Conservation (phyloP, 2,888 invertebrate species). For the Lasioglossum marginatum region DNA sequence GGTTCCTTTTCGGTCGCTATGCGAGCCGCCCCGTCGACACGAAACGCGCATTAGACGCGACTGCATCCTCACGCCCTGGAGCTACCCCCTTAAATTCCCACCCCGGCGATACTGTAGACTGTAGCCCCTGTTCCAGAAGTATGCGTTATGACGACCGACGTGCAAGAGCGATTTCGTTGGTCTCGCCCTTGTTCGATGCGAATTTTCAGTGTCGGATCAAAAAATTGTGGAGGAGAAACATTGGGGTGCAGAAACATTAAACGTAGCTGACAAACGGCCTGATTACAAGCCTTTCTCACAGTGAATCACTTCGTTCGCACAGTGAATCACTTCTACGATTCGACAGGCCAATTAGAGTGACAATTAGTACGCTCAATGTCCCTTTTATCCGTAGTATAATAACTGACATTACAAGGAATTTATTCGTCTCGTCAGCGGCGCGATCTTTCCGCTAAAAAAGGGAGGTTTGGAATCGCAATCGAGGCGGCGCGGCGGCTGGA, state of each 20-base stretch:
- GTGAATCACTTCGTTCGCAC: no score
- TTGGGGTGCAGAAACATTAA: background rate
- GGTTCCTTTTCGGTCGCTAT: constrained; percentile 72
- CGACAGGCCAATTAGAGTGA: background rate
- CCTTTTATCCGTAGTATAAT: constrained; percentile 44
- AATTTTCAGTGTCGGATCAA: background rate
- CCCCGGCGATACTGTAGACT: constrained; percentile 9
- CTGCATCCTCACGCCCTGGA: constrained; percentile 76
- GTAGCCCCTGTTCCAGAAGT: constrained; percentile 37
- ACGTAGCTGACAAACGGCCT: no score
- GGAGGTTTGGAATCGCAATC: constrained; percentile 42
- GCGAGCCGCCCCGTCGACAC: constrained; percentile 79
- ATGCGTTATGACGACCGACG: constrained; percentile 65
- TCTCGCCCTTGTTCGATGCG: constrained; percentile 5
- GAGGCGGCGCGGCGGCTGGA: constrained; percentile 31
- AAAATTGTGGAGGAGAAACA: background rate
- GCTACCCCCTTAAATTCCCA: constrained; percentile 50
- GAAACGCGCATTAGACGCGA: constrained; percentile 83
- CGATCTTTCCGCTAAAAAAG: background rate
- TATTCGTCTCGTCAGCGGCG: constrained; percentile 38
- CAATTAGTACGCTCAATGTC: constrained; percentile 39
- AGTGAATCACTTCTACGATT: no score
- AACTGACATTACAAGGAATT: constrained; percentile 51
- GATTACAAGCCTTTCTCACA: background rate
- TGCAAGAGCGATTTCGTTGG: constrained; percentile 34